Conservation (phyloP, 2,797 vertebrate species). For the Luscinia luscinia region DNA sequence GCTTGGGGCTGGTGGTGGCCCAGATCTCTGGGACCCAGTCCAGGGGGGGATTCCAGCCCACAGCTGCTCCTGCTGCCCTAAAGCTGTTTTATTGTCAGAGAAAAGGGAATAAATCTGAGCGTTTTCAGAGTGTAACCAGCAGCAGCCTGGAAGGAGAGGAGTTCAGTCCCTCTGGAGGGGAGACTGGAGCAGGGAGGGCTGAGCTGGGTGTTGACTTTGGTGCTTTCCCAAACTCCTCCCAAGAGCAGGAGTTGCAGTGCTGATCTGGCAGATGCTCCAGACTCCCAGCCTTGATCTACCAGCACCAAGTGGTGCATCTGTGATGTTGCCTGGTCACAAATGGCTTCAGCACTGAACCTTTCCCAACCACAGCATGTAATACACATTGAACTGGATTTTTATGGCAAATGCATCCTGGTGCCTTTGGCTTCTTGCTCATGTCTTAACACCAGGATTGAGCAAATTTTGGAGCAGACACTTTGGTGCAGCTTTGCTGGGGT, state of each 20-base stretch:
- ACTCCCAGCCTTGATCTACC: rapidly evolving
- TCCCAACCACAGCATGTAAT: rapidly evolving
- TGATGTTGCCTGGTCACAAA: rapidly evolving
- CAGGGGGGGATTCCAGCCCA: background rate
- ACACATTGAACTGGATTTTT: background rate
- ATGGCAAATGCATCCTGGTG: background rate
- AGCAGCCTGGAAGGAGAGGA: background rate
- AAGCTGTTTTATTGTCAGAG: background rate
- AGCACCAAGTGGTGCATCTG: background rate
- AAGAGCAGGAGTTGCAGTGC: background rate
- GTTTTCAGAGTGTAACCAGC: background rate
- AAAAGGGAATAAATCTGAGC: background rate
- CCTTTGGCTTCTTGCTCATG: rapidly evolving
- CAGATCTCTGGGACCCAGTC: background rate
- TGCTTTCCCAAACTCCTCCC: background rate
- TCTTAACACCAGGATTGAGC: background rate
- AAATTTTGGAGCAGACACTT: background rate
- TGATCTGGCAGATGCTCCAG: background rate
- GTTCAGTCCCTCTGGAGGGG: background rate
- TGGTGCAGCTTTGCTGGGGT: rapidly evolving
- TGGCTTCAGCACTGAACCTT: background rate
- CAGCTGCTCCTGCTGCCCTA: background rate
- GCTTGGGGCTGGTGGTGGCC: background rate
- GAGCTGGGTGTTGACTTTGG: background rate
- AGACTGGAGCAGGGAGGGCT: rapidly evolving